Evolutionary conservation across 2,797 vertebrate species (phyloP).

Genomic region (Sphenodon punctatus): DNA sequence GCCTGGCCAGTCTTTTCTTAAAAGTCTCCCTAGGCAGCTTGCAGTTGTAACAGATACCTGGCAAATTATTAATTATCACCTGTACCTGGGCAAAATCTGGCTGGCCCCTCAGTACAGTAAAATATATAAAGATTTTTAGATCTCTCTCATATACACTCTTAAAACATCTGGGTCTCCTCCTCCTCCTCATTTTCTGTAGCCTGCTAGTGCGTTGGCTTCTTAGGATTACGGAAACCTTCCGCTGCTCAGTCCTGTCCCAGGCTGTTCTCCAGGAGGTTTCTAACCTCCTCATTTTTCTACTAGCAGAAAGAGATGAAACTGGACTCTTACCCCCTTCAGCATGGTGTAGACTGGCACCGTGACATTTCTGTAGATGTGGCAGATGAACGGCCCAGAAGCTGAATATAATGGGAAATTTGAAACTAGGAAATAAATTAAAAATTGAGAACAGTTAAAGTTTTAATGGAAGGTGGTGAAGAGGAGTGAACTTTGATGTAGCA

Average conservation of each 20-base stretch:
- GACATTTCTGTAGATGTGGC: constrained; percentile 90
- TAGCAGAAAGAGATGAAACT: constrained; percentile 6
- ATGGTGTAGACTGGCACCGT: constrained; percentile 91
- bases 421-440: constrained; percentile 69
- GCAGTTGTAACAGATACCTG: no score
- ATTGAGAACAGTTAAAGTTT: constrained; percentile 2
- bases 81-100: no score
- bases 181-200: background rate
- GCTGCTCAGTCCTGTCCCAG: background rate
- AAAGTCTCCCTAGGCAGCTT: no score
- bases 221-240: background rate
- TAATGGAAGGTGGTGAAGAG: background rate
- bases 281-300: background rate
- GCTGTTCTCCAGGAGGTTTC: background rate
- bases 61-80: no score
- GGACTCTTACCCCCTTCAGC: constrained; percentile 90
- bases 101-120: no score
- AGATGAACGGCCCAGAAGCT: constrained; percentile 82
- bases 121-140: no score
- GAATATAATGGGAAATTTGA: constrained; percentile 78
- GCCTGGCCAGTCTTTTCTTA: no score
- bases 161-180: no score
- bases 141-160: no score
- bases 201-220: background rate
- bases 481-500: background rate